Evolutionary conservation across 2,113 vertebrate species (phyloP).

Genomic region (Pluvialis apricaria): DNA sequence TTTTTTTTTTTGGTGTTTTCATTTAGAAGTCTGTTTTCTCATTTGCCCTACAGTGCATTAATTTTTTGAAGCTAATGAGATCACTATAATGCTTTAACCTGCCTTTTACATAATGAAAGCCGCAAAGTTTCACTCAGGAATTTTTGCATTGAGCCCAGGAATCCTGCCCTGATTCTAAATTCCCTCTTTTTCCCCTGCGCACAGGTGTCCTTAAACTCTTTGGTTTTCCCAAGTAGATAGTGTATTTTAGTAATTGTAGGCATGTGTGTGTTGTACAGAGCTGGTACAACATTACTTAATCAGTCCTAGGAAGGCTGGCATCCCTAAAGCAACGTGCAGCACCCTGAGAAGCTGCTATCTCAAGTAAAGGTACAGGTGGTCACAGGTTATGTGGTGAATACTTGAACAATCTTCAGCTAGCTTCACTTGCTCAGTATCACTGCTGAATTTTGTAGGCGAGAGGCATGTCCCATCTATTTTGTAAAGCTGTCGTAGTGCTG

Average conservation of each 20-base stretch:
- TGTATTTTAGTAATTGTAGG: not conserved
- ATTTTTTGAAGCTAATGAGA: not conserved
- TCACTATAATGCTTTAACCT: not conserved
- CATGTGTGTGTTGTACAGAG: not conserved
- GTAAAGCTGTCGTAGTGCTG: not conserved
- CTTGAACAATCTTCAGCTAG: not conserved
- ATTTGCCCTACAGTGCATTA: not conserved
- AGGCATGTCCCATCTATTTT: not conserved
- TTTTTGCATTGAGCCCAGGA: not conserved
- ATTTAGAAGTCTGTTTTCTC: not conserved
- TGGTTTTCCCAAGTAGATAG: not conserved
- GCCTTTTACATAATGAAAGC: not conserved
- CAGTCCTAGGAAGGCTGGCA: not conserved
- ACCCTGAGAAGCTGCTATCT: not conserved
- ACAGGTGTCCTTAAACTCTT: not conserved
- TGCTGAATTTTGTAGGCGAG: not conserved
- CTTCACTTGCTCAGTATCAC: not conserved
- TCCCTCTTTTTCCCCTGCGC: not conserved
- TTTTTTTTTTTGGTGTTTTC: not conserved
- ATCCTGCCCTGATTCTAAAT: not conserved
- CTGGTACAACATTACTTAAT: too few species aligned
- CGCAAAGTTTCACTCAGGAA: not conserved
- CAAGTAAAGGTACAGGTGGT: not conserved
- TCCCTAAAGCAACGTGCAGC: not conserved
- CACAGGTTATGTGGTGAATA: fast-evolving